Percentiles rank a stretch among this genome's conserved stretches.
Evolutionary conservation across 1,140 invertebrate genomes (phyloP).

Genomic region (Pogonomyrmex barbatus): DNA sequence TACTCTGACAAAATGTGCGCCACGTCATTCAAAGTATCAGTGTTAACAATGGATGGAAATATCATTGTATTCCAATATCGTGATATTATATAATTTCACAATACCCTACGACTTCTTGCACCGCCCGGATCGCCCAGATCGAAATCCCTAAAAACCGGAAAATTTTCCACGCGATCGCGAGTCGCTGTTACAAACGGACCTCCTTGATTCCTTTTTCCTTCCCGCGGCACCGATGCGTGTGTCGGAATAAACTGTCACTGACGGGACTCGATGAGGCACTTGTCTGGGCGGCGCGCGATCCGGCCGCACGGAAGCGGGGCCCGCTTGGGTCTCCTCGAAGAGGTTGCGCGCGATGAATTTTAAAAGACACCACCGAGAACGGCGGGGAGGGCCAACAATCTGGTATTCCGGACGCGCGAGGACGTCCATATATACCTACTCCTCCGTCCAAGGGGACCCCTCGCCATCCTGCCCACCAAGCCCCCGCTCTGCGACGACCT

Average conservation of each 20-base stretch:
- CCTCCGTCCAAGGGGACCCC: slow-evolving; percentile 73
- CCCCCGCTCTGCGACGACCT: slow-evolving; percentile 66
- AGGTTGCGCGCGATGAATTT: slow-evolving; percentile 67
- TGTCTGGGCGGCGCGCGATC: slow-evolving; percentile 50
- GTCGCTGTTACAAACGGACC: slow-evolving; percentile 4
- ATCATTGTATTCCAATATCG: background rate
- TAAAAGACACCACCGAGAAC: slow-evolving; percentile 75
- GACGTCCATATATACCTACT: slow-evolving; percentile 85
- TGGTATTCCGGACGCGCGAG: slow-evolving; percentile 85
- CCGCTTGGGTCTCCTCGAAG: slow-evolving; percentile 33
- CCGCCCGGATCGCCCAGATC: background rate
- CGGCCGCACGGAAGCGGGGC: slow-evolving; percentile 64
- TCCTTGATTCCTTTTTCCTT: slow-evolving; percentile 5
- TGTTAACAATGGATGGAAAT: background rate
- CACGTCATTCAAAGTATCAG: background rate
- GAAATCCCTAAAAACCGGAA: background rate
- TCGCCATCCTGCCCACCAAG: slow-evolving; percentile 69
- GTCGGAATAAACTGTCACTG: slow-evolving; percentile 41
- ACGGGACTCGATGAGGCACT: slow-evolving; percentile 1
- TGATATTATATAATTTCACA: background rate
- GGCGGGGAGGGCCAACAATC: slow-evolving; percentile 84
- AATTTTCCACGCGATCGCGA: background rate
- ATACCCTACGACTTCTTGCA: background rate
- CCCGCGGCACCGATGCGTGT: background rate
- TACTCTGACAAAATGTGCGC: background rate